Evolutionary conservation across 2,888 invertebrate genomes (phyloP).

Genomic region (Hecatera dysodea): DNA sequence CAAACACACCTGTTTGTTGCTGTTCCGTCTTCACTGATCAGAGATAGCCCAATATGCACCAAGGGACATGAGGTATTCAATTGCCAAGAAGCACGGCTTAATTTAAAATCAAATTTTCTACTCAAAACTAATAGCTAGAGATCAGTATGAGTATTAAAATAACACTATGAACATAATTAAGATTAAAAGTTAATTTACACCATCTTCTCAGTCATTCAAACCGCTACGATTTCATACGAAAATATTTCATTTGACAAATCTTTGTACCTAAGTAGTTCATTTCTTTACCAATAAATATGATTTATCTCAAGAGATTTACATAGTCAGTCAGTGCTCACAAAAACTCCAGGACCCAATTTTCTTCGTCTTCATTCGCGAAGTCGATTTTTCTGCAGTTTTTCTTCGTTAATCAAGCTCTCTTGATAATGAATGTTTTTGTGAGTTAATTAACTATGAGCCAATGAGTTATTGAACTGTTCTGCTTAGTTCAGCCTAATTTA

Average conservation of each 20-base stretch:
- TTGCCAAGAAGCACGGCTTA: too few relatives aligned
- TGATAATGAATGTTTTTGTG: slow-evolving; percentile 15
- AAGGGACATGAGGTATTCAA: too few relatives aligned
- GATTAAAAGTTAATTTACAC: neutral
- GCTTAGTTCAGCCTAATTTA: neutral
- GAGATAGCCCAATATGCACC: too few relatives aligned
- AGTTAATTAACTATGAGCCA: slow-evolving; percentile 13
- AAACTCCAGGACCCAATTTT: slow-evolving; percentile 28
- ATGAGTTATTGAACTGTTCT: slow-evolving; percentile 2
- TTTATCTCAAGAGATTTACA: slow-evolving; percentile 17
- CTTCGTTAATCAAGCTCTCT: slow-evolving; percentile 12
- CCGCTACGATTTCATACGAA: neutral
- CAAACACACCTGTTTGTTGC: too few relatives aligned
- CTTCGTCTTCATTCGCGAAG: slow-evolving; percentile 6
- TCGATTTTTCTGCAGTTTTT: slow-evolving; percentile 24
- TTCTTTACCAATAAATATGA: slow-evolving; percentile 17
- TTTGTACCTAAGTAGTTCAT: neutral
- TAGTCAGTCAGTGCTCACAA: slow-evolving; percentile 6
- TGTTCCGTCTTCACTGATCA: too few relatives aligned
- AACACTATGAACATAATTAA: neutral
- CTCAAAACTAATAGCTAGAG: too few relatives aligned
- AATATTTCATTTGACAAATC: neutral
- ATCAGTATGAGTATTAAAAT: neutral
- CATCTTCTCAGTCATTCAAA: neutral
- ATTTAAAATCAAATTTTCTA: too few relatives aligned